Base-by-base conservation (phyloP, 2,888 invertebrate species). In the Dorcus hopei region DNA sequence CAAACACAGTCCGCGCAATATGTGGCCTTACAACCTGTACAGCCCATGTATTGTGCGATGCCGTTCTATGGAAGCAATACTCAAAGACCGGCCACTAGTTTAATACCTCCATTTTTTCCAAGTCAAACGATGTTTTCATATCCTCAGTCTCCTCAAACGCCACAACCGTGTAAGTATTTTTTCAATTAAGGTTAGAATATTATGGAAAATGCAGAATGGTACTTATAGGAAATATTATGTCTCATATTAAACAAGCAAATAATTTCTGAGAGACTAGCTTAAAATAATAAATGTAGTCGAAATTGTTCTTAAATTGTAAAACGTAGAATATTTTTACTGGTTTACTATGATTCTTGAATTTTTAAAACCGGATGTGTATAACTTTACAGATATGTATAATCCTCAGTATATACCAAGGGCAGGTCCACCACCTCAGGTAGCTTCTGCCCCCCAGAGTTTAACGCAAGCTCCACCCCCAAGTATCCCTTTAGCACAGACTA, bases 371-470 rank as follows among this genome's bases (percentile, higher is more conserved):
- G 26, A 33, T 33, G 26, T 7, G 1, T 33, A 6, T 33, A 33
- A 33, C 26, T 33, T 56, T 57, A 8, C 57, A 57, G 57, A 51
- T 52, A 3, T 57, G 41, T 52, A 57, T 52, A 52, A 57, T 52
- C 40, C 47, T 49, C 55, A 49, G 45, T 55, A 49, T 59, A 26
- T 59, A 52, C 56, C 56, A 33, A 33, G 26, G 43, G 41, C 54
- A 38, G 45, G 56, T 38, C 39, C 52, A 16, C 59, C 52, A 52
- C 47, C 49, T 11, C 59, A 43, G 42, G 60, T 67, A 47, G 62
- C 62, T 40, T 52, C 71, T 9, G 61, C 68, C 7, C 67, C 68
- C 9, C 71, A 68, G 49, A 71, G 67, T 49, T 64, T 68, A 26
- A 63, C 67, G 14, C 72, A 70, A 57, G 65, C 67, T 11, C 63